These are phyloP conservation scores for Drosophila dives DNA, from an alignment of 2,888 invertebrate genomes.

Conservation along the genomic window DNA sequence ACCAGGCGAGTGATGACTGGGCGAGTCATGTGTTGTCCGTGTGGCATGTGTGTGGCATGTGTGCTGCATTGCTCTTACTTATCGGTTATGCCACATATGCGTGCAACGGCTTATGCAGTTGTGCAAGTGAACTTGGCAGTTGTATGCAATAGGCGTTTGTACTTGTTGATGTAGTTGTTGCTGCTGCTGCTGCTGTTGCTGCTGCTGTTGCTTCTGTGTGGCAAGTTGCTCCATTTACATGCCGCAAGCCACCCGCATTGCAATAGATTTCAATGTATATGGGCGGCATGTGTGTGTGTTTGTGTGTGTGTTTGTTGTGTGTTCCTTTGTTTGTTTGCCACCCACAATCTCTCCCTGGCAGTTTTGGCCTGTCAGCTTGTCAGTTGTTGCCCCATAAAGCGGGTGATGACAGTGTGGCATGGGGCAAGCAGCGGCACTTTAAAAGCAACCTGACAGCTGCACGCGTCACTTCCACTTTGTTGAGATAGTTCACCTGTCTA, in stretches of 20 bases:
- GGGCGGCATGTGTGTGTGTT: constrained; percentile 36
- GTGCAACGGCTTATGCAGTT: constrained; percentile 66
- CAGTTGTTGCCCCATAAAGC: constrained; percentile 66
- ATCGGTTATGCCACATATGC: constrained; percentile 45
- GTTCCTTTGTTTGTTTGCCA: constrained; percentile 29
- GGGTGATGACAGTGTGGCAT: constrained; percentile 52
- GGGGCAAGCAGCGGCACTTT: constrained; percentile 33
- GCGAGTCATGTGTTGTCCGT: constrained; percentile 19
- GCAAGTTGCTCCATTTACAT: constrained; percentile 48
- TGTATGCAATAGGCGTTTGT: constrained; percentile 43
- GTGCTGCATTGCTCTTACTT: background rate
- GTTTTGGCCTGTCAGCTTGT: constrained; percentile 75
- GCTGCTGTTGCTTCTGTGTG: constrained; percentile 18
- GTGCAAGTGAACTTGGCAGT: constrained; percentile 69
- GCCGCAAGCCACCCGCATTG: constrained; percentile 43
- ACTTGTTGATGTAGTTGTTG: constrained; percentile 59
- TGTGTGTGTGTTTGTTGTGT: constrained; percentile 46
- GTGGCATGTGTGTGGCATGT: constrained; percentile 10
- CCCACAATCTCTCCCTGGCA: constrained; percentile 24
- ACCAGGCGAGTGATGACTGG: constrained; percentile 26
- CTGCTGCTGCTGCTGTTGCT: constrained; percentile 12
- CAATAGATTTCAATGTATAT: constrained; percentile 35
- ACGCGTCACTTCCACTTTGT: constrained; percentile 59
- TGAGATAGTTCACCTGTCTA: constrained; percentile 45
- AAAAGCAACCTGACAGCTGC: constrained; percentile 72